Percentiles rank a stretch among this genome's conserved stretches.
Evolutionary conservation across 2,113 vertebrate genomes (phyloP).

Genomic region (Notarius quadriscutis): DNA sequence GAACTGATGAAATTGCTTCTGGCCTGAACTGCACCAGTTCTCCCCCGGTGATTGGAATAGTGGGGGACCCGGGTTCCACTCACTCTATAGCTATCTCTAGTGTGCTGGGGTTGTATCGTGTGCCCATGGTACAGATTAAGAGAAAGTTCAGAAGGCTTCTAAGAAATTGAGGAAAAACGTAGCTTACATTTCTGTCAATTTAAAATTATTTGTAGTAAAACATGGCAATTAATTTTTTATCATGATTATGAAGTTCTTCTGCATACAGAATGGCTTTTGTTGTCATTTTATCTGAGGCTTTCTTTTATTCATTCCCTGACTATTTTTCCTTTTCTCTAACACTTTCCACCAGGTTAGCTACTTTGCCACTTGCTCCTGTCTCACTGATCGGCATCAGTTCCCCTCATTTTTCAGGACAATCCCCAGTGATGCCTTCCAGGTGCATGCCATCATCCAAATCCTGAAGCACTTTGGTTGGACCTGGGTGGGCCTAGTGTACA

Average conservation of each 20-base stretch:
- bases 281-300: not conserved
- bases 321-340: not conserved
- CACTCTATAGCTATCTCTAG: constrained; percentile 65
- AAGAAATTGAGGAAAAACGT: not conserved
- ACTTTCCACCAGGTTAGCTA: constrained; percentile 55
- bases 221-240: no score
- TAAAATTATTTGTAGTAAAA: not conserved
- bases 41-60: constrained; percentile 63
- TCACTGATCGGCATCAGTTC: constrained; percentile 52
- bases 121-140: constrained; percentile 63
- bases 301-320: not conserved
- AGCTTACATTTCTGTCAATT: not conserved
- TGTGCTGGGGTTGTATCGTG: constrained; percentile 61
- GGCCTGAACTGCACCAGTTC: constrained; percentile 53
- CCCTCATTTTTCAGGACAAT: constrained; percentile 62
- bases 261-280: not conserved
- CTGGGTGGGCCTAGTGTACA: constrained; percentile 63
- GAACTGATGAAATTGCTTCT: constrained; percentile 44
- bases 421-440: constrained; percentile 60
- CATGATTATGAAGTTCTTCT: no score
- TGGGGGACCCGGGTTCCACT: constrained; percentile 64
- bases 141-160: not conserved
- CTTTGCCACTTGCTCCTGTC: constrained; percentile 56
- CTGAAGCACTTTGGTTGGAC: constrained; percentile 63
- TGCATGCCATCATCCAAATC: constrained; percentile 59